phyloP scores from a whole-genome alignment of 2,888 invertebrate species.

The Pheosia gnoma region DNA sequence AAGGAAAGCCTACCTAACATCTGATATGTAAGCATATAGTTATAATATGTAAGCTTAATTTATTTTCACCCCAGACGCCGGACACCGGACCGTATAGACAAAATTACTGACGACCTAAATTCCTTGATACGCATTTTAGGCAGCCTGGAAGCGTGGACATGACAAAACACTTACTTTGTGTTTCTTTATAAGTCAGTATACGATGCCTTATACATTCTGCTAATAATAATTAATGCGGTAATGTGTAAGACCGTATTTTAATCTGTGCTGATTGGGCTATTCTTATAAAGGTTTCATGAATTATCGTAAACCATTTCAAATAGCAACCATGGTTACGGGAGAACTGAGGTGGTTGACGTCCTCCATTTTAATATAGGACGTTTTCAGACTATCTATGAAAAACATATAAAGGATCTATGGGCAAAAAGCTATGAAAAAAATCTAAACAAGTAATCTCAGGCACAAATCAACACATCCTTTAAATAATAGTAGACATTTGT shows the following conservation, averaged over 20 bases:
- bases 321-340: too few relatives aligned
- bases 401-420: too few relatives aligned
- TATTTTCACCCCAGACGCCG: background rate
- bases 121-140: constrained; percentile 3
- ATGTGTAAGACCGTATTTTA: background rate
- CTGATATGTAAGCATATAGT: background rate
- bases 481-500: background rate
- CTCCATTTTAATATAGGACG: too few relatives aligned
- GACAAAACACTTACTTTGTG: constrained; percentile 1
- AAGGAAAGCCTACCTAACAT: background rate
- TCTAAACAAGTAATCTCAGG: too few relatives aligned
- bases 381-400: too few relatives aligned
- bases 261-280: background rate
- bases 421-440: too few relatives aligned
- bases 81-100: background rate
- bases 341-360: too few relatives aligned
- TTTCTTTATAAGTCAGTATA: background rate
- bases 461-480: too few relatives aligned
- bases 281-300: background rate
- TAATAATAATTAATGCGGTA: background rate
- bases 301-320: too few relatives aligned
- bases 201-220: background rate
- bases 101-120: constrained; percentile 2
- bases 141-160: background rate
- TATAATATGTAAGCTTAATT: background rate